Evolutionary conservation across 2,113 vertebrate species (phyloP).

Genomic region (Artemisiospiza belli): DNA sequence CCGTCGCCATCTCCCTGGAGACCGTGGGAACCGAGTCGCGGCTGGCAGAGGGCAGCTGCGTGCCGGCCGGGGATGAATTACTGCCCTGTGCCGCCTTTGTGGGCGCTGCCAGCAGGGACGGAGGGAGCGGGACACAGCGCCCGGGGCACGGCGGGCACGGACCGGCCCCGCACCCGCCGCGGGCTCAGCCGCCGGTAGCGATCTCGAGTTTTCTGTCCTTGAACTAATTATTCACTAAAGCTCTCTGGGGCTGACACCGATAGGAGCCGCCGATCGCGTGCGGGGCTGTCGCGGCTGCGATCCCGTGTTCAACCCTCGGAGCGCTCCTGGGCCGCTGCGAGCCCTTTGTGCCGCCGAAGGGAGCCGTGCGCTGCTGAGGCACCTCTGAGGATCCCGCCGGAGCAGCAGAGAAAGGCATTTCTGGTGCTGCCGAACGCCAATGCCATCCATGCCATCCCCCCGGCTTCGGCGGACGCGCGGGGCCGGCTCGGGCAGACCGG

Average conservation of each 20-base stretch:
- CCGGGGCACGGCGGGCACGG: neutral
- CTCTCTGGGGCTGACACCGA: neutral
- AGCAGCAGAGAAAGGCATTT: neutral
- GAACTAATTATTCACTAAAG: neutral
- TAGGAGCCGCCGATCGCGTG: neutral
- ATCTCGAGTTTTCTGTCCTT: neutral
- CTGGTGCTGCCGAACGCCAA: neutral
- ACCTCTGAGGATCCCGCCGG: neutral
- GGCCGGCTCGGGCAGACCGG: neutral
- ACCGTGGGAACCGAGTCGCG: neutral
- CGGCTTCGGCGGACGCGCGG: neutral
- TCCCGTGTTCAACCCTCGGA: neutral
- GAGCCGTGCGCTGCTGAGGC: neutral
- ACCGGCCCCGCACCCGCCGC: neutral
- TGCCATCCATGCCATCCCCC: neutral
- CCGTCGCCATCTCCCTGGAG: slow-evolving; percentile 43
- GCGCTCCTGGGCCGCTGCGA: neutral
- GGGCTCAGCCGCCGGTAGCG: rapidly evolving
- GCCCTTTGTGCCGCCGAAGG: neutral
- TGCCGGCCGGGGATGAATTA: neutral
- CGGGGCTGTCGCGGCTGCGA: no score
- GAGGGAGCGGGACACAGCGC: neutral
- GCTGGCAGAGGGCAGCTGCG: slow-evolving; percentile 34
- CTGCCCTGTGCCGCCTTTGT: slow-evolving; percentile 45
- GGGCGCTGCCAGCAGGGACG: neutral